Base-by-base conservation (phyloP, 2,888 invertebrate species). In the Tuta absoluta region DNA sequence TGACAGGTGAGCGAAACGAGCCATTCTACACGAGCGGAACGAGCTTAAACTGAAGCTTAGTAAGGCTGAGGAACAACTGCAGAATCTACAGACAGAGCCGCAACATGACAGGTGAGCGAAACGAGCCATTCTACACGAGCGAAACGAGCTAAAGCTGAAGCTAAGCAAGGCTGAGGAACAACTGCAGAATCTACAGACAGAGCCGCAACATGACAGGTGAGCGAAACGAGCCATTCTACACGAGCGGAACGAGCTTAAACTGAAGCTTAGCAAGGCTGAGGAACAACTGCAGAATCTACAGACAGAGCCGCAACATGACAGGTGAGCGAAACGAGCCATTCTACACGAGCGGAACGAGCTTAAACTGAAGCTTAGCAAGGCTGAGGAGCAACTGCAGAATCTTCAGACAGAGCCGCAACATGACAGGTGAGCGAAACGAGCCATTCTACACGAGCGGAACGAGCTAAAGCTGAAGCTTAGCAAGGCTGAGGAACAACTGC, bases 221-320 rank as follows among this genome's bases (percentile, higher is more conserved):
- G 28, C 28, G 28, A 28, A 2, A 23, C 94, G 96, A 73, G 96
- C 96, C 76, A 97, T 98, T 70, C 89, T 98, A 28, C 95, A 96
- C 82, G 98, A 99, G 89, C 93, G 98, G 66, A 99, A 99, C 88
- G 97, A 98, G 81, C 93, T 99, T 63, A 97, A 98, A 80, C 95
- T 97, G n/a, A 94, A 96, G 79, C 95, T 99, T 62, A 95, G 96
- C 78, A 96, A 97, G 80, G 93, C 98, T n/a, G 98, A 98, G 84
- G 98, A 98, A 75, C 98, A 98, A 86, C 86, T 99, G 70, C 95
- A 95, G 70, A 93, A 94, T 63, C 93, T 95, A 79, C 93, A 95
- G 82, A 93, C 85, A 0, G 87, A 85, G 56, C 84, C 82, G 57
- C 83, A 80, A 68, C 86, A 82, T 0, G 89, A 90, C 68, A 90